A percentile compares a stretch with the other conserved stretches of the same genome.
Evolutionary conservation across 2,113 vertebrate genomes (phyloP).

Genomic region (Sterna hirundo): DNA sequence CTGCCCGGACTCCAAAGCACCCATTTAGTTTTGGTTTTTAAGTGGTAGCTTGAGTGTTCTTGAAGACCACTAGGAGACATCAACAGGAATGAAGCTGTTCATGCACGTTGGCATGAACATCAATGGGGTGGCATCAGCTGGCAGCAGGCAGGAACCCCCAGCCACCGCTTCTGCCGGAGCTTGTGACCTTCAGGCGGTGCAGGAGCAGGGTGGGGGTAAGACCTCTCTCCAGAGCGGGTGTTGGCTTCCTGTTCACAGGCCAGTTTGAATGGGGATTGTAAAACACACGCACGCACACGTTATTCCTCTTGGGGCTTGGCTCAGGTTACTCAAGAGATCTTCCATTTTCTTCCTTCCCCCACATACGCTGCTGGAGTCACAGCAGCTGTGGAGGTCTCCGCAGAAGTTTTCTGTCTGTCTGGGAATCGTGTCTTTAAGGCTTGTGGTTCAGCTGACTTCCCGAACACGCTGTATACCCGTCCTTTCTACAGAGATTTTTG

Average conservation of each 20-base stretch:
- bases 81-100: neutral
- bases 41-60: neutral
- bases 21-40: neutral
- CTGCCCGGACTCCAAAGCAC: rapidly evolving
- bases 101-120: neutral
- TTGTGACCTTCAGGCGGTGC: neutral
- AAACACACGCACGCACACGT: neutral
- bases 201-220: neutral
- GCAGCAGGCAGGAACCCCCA: neutral
- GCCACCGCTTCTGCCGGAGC: neutral
- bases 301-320: neutral
- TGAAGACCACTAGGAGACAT: neutral
- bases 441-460: conserved; percentile 16
- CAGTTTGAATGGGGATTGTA: neutral
- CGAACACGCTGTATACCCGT: neutral
- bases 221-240: neutral
- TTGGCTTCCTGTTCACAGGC: neutral
- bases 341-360: neutral
- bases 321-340: neutral
- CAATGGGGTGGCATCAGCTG: neutral
- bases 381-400: neutral
- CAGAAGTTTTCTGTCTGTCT: conserved; percentile 4
- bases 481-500: conserved; percentile 11
- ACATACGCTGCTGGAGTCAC: neutral
- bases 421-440: neutral